Conservation (phyloP, 92 coral and sea anemone genomes). For the Porites rus region DNA sequence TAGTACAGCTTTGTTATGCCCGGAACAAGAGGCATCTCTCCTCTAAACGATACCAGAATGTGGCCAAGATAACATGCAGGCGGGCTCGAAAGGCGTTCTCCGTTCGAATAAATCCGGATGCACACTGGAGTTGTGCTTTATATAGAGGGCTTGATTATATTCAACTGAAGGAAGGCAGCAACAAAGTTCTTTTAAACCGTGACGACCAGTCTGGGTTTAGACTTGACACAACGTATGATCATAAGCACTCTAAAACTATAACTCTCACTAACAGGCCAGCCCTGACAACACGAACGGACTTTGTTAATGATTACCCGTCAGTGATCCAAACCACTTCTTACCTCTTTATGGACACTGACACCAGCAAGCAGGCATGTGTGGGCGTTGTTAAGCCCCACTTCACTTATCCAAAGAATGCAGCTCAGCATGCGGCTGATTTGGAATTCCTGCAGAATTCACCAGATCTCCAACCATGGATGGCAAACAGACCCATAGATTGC, state of each 20-base stretch:
- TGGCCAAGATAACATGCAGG: constrained; percentile 52
- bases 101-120: constrained; percentile 38
- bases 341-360: constrained; percentile 25
- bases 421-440: constrained; percentile 62
- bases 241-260: constrained; percentile 35
- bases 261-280: constrained; percentile 24
- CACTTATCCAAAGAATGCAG: constrained; percentile 43
- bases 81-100: constrained; percentile 51
- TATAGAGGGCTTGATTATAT: constrained; percentile 24
- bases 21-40: constrained; percentile 45
- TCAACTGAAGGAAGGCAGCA: constrained; percentile 41
- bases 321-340: constrained; percentile 45
- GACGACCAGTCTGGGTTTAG: constrained; percentile 48
- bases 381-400: constrained; percentile 45
- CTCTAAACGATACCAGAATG: constrained; percentile 29
- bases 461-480: constrained; percentile 32
- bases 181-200: constrained; percentile 26
- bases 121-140: constrained; percentile 55
- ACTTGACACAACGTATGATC: constrained; percentile 51
- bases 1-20: constrained; percentile 47
- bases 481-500: constrained; percentile 13
- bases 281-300: constrained; percentile 50
- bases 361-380: constrained; percentile 41
- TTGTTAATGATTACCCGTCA: constrained; percentile 37
- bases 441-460: constrained; percentile 33